Percentiles rank a stretch among this genome's conserved stretches.
These are phyloP conservation scores for Arenaria interpres DNA, from an alignment of 2,113 vertebrate genomes.

Conservation along the genomic window DNA sequence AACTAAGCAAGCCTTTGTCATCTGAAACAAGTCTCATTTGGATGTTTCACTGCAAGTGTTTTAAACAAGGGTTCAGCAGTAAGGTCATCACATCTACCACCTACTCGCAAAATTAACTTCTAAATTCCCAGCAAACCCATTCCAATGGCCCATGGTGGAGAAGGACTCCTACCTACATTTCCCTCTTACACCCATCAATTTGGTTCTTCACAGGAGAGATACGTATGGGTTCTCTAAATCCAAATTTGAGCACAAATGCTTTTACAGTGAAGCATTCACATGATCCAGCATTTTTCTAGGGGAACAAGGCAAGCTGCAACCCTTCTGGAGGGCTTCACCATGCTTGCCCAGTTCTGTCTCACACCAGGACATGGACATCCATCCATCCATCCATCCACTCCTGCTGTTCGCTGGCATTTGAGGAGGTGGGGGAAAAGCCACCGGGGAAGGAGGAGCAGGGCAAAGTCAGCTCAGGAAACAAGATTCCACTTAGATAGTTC, in stretches of 20 bases:
- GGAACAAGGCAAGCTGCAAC: neutral
- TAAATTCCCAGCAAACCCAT: neutral
- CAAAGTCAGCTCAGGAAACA: neutral
- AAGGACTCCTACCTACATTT: neutral
- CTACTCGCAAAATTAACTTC: neutral
- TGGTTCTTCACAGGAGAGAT: neutral
- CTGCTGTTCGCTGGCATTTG: neutral
- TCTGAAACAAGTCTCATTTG: neutral
- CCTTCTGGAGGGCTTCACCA: neutral
- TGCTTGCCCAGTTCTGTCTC: neutral
- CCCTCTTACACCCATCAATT: neutral
- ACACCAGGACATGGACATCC: neutral
- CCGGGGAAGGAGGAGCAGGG: neutral
- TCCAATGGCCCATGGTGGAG: neutral
- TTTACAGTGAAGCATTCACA: neutral
- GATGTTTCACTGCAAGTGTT: constrained; percentile 13
- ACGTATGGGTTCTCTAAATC: neutral
- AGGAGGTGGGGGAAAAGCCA: neutral
- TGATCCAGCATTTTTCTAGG: rapidly evolving
- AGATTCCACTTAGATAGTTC: neutral
- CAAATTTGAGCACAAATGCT: neutral
- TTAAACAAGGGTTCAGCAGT: neutral
- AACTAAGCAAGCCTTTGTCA: constrained; percentile 47
- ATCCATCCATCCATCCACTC: neutral
- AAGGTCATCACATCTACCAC: neutral